phyloP scores from a whole-genome alignment of 1,140 invertebrate genomes.

The Ips nitidus region DNA sequence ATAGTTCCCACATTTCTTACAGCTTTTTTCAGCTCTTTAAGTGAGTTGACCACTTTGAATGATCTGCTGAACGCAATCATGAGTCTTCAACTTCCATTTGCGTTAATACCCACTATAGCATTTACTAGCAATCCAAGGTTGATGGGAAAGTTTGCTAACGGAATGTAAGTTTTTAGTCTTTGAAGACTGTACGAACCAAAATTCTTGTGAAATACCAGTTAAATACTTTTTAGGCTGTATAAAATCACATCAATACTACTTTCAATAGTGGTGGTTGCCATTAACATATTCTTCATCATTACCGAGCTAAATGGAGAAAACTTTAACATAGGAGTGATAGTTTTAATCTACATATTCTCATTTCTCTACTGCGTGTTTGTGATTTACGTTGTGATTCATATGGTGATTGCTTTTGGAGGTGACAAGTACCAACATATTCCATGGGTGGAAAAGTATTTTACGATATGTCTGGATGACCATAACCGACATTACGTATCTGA shows the following conservation, averaged over 20 bases:
- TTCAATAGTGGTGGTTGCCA: conserved; percentile 69
- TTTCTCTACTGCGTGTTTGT: conserved; percentile 69
- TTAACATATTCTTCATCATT: conserved; percentile 81
- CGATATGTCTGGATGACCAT: conserved; percentile 19
- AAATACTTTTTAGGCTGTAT: conserved; percentile 17
- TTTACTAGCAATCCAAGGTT: conserved; percentile 80
- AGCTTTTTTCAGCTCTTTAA: conserved; percentile 73
- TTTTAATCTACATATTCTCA: conserved; percentile 60
- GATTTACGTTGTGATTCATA: conserved; percentile 68
- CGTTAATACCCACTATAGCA: conserved; percentile 82
- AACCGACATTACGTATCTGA: not conserved
- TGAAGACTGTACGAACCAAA: not conserved
- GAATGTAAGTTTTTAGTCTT: conserved; percentile 58
- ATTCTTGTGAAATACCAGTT: not conserved
- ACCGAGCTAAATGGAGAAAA: conserved; percentile 58
- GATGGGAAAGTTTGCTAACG: conserved; percentile 84
- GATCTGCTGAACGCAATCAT: conserved; percentile 90
- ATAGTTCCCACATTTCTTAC: conserved; percentile 87
- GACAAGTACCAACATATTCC: conserved; percentile 44
- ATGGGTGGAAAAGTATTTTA: conserved; percentile 39
- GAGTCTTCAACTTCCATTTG: conserved; percentile 82
- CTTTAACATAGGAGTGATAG: conserved; percentile 56
- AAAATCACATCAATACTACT: conserved; percentile 51
- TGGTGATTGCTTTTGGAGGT: conserved; percentile 64
- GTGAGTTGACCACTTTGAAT: conserved; percentile 81